phyloP scores from a whole-genome alignment of 2,888 invertebrate species.

The Drosophila paracracens region DNA sequence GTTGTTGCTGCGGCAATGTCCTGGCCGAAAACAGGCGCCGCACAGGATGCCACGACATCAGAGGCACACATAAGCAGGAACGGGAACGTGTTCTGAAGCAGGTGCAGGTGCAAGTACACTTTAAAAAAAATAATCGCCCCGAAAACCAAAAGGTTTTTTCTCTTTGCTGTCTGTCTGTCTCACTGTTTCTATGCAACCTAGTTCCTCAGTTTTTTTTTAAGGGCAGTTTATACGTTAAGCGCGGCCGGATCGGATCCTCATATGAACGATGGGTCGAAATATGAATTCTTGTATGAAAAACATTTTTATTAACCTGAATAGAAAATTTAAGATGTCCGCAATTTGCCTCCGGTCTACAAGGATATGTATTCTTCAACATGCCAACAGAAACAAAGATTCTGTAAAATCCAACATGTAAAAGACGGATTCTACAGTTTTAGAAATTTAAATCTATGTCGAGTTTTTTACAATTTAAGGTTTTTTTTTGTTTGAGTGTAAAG shows the following conservation, averaged over 20 bases:
- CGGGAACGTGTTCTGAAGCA: slow-evolving; percentile 20
- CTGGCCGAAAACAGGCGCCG: slow-evolving; percentile 23
- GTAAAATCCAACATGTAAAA: too few relatives aligned
- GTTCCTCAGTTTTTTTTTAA: neutral
- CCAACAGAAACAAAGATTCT: neutral
- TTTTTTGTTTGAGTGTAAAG: neutral
- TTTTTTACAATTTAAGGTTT: neutral
- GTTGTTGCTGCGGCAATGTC: slow-evolving; percentile 51
- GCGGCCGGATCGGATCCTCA: neutral
- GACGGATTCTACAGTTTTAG: too few relatives aligned
- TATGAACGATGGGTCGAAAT: neutral
- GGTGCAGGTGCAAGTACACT: slow-evolving; percentile 30
- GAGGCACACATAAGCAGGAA: slow-evolving; percentile 1
- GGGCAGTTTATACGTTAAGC: neutral
- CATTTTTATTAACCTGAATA: neutral
- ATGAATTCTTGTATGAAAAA: neutral
- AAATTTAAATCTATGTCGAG: neutral
- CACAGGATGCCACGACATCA: slow-evolving; percentile 49
- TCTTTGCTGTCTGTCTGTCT: neutral
- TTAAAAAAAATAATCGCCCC: neutral
- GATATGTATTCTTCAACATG: neutral
- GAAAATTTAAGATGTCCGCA: neutral
- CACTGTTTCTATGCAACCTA: neutral
- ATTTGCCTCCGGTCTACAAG: neutral
- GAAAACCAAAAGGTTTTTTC: neutral